Conservation (phyloP, 2,888 invertebrate species). For the Synergus umbraculus region DNA sequence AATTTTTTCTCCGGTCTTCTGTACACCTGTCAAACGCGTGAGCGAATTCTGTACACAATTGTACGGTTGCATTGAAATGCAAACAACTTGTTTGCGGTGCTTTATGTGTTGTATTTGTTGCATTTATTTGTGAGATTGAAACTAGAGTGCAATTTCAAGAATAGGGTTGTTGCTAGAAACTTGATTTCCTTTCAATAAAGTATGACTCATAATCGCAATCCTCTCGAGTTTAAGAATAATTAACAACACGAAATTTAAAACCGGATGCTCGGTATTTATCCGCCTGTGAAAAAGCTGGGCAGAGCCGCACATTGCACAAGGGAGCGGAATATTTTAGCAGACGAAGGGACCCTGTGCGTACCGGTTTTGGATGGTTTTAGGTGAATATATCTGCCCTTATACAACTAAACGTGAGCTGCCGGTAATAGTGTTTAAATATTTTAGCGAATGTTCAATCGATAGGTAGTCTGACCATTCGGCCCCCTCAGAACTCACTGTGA, state of each 20-base stretch:
- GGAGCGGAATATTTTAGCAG: conserved; percentile 29
- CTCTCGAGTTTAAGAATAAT: background rate
- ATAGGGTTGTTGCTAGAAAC: too few relatives aligned
- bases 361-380: conserved; percentile 39
- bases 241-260: background rate
- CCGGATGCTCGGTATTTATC: conserved; percentile 20
- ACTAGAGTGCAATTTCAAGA: too few relatives aligned
- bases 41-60: conserved; percentile 17
- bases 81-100: background rate
- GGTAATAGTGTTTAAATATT: conserved; percentile 76
- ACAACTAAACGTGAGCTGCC: conserved; percentile 63
- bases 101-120: too few relatives aligned
- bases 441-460: conserved; percentile 75
- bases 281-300: conserved; percentile 10
- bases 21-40: conserved; percentile 6
- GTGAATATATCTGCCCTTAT: conserved; percentile 51
- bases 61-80: background rate
- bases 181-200: too few relatives aligned
- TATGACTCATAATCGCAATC: background rate
- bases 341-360: conserved; percentile 22
- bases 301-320: conserved; percentile 28
- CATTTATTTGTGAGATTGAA: background rate
- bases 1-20: conserved; percentile 4
- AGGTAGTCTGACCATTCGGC: conserved; percentile 61
- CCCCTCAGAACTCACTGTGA: conserved; percentile 47